Percentiles rank a stretch among this genome's conserved stretches.
phyloP scores from a whole-genome alignment of 2,888 invertebrate species.

The Spodoptera picta region DNA sequence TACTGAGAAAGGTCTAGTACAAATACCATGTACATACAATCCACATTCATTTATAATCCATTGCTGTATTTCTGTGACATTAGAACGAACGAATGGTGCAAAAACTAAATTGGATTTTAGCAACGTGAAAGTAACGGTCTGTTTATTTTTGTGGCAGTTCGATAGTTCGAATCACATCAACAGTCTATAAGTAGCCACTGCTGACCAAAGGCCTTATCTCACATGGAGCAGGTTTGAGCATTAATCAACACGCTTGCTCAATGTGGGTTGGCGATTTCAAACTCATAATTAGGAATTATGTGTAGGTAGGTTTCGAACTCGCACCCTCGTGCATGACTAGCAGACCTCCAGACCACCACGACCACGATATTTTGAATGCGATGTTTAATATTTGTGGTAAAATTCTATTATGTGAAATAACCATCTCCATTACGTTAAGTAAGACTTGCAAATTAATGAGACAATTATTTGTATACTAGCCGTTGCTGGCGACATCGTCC shows the following conservation, averaged over 20 bases:
- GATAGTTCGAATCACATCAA: constrained; percentile 17
- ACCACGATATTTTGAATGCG: constrained; percentile 19
- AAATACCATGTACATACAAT: constrained; percentile 44
- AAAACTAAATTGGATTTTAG: constrained; percentile 45
- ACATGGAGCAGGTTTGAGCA: no score
- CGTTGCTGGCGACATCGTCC: no score
- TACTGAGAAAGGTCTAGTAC: constrained; percentile 22
- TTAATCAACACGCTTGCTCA: no score
- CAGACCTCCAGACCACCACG: no score
- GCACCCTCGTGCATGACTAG: no score
- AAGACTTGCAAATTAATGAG: no score
- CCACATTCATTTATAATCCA: constrained; percentile 48
- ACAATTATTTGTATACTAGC: no score
- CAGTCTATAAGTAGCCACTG: no score
- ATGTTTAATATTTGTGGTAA: constrained; percentile 5
- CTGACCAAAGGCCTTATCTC: no score
- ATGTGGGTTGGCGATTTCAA: no score
- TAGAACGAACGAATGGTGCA: constrained; percentile 25
- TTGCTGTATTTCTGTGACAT: constrained; percentile 40
- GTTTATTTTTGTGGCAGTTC: constrained; percentile 24
- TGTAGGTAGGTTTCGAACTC: no score
- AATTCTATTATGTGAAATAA: constrained; percentile 28
- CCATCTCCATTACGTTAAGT: constrained; percentile 2
- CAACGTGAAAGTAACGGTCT: constrained; percentile 12
- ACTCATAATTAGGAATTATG: no score